Evolutionary conservation across 2,113 vertebrate species (phyloP), one percentile per base, ranked within the genome.

Genomic region (Octodon degus): DNA sequence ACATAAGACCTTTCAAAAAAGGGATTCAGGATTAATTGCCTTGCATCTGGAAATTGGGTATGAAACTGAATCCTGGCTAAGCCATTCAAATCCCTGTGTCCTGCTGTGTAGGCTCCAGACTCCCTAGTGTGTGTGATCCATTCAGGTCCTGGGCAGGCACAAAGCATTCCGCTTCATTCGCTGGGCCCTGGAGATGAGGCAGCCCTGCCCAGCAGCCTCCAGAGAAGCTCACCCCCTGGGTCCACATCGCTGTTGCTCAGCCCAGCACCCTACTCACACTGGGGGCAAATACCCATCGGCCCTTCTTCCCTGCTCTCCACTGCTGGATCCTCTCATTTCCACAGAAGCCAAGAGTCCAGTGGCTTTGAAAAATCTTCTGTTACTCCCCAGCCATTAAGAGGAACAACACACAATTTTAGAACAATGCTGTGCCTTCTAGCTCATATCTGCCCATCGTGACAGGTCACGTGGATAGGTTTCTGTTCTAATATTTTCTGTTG

Each of bases 391-490:
- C 22, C 90, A 5, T 13, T 30, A 1, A 17, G 43, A 53, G 86
- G 86, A 60, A 47, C 5, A 50, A 0, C 4, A 20, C 32, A 47
- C 30, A 74, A 43, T 12, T 50, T 76, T 68, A 81, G 5, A 37
- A 82, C 34, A 62, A 53, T 80, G 24, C 7, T 19, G 0, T 58
- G 76, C 50, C 10, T 77, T 11, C 50, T 72, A 8, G 76, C 34
- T 77, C 4, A 0, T 17, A 34, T 10, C 2, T 37, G 32, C 14
- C 5, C 90, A 10, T n/a, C 3, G 4, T n/a, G 34, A 17, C 0
- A 19, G 32, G 34, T 25, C 32, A 27, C 6, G 24, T 7, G 47
- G 10, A 70, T 14, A n/a, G 37, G 55, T 63, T 50, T 85, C 50
- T 83, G 30, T 50, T 24, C 22, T 77, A 20, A 62, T 12, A 80